These are phyloP conservation scores for Benthosema pterotum DNA, from an alignment of 2,797 vertebrate genomes.

Conservation along the genomic window DNA sequence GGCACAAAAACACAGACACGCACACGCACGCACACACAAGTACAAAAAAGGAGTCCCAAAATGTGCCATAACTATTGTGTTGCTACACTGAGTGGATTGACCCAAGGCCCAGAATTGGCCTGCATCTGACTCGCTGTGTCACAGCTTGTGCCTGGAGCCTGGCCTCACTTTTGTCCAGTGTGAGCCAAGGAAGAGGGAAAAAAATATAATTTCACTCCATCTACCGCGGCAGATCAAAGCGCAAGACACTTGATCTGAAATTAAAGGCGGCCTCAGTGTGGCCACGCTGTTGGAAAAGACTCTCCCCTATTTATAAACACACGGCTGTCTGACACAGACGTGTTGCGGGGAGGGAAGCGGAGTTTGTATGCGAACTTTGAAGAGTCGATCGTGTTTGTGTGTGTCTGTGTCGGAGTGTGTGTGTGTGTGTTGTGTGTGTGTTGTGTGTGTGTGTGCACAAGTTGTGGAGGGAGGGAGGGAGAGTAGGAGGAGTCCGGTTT, in stretches of 20 bases:
- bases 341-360: conserved; percentile 58
- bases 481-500: conserved; percentile 63
- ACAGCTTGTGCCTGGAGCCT: background rate
- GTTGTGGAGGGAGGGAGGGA: conserved; percentile 28
- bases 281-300: conserved; percentile 70
- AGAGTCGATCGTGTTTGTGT: conserved; percentile 5
- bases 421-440: conserved; percentile 23
- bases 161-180: conserved; percentile 8
- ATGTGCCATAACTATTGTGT: no score
- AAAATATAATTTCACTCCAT: conserved; percentile 38
- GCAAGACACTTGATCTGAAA: conserved; percentile 70
- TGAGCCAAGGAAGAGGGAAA: conserved; percentile 2
- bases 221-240: conserved; percentile 62
- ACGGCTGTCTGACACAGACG: conserved; percentile 60
- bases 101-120: no score
- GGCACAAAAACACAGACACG: no score
- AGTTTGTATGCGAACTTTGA: conserved; percentile 3
- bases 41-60: background rate
- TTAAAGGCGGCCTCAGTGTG: conserved; percentile 54
- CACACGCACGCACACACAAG: no score
- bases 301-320: conserved; percentile 81
- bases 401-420: conserved; percentile 12
- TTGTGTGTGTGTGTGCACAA: background rate
- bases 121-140: no score
- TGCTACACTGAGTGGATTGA: no score